Conservation (phyloP, 2,797 vertebrate genomes). For the Gobionotothen gibberifrons region DNA sequence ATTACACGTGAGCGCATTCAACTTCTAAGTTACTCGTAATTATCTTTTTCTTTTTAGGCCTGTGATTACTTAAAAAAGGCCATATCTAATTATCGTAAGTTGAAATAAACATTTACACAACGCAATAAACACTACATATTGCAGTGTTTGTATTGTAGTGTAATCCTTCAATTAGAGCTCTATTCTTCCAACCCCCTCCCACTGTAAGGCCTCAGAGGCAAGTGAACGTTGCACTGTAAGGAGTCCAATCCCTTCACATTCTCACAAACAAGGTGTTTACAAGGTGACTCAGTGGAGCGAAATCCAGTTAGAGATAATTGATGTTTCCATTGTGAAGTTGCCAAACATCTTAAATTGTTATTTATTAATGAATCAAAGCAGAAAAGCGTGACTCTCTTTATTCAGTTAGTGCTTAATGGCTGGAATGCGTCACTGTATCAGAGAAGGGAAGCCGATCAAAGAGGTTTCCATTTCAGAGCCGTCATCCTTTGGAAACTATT, state of each 20-base stretch:
- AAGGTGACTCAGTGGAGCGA: no score
- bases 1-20: neutral
- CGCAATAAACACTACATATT: neutral
- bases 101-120: conserved; percentile 31
- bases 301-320: neutral
- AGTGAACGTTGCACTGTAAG: conserved; percentile 47
- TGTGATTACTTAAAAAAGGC: conserved; percentile 1
- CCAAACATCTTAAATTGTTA: neutral
- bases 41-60: neutral
- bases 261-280: neutral
- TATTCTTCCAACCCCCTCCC: conserved; percentile 1
- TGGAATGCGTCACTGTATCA: neutral
- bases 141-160: neutral
- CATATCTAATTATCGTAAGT: neutral
- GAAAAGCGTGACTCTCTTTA: neutral
- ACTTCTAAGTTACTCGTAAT: neutral
- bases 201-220: conserved; percentile 2
- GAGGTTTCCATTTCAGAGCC: neutral
- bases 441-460: neutral
- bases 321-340: neutral
- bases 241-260: neutral
- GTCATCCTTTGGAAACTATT: neutral
- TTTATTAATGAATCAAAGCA: conserved; percentile 1
- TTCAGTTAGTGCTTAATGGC: neutral
- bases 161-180: conserved; percentile 20